phyloP scores from a whole-genome alignment of 2,113 vertebrate species.

The Thomomys bottae region DNA sequence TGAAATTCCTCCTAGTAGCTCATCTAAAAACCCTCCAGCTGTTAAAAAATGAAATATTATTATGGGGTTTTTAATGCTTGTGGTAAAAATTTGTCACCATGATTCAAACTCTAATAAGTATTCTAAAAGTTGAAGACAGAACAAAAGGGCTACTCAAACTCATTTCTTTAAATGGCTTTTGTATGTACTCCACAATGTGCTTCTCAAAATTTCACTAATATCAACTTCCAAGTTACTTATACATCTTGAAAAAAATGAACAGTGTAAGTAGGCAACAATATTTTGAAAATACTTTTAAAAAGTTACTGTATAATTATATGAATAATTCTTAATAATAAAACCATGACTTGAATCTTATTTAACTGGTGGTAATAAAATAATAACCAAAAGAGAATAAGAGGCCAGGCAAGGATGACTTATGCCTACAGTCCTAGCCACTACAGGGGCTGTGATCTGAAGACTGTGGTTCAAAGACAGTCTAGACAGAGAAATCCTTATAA shows the following conservation, averaged over 20 bases:
- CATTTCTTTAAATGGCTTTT: constrained; percentile 50
- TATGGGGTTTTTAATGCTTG: constrained; percentile 28
- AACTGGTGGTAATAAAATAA: constrained; percentile 12
- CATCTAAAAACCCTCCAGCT: constrained; percentile 17
- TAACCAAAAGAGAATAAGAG: neutral
- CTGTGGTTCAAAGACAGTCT: too few species aligned
- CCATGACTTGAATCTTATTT: constrained; percentile 39
- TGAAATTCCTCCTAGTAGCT: constrained; percentile 55
- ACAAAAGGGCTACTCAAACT: neutral
- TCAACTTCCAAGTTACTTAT: constrained; percentile 32
- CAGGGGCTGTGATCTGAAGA: too few species aligned
- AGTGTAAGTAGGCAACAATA: neutral
- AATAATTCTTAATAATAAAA: constrained; percentile 47
- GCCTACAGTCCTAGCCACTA: too few species aligned
- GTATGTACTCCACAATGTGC: constrained; percentile 45
- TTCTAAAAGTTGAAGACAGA: constrained; percentile 49
- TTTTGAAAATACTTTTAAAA: neutral
- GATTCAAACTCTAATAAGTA: constrained; percentile 36
- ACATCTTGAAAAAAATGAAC: constrained; percentile 17
- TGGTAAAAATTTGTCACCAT: constrained; percentile 53
- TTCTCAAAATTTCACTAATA: constrained; percentile 48
- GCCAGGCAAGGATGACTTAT: too few species aligned
- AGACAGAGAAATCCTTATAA: too few species aligned
- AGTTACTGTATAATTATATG: neutral
- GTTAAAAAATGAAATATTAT: constrained; percentile 57